Base-by-base conservation (phyloP, 2,797 vertebrate species). In the Acanthis flammea region DNA sequence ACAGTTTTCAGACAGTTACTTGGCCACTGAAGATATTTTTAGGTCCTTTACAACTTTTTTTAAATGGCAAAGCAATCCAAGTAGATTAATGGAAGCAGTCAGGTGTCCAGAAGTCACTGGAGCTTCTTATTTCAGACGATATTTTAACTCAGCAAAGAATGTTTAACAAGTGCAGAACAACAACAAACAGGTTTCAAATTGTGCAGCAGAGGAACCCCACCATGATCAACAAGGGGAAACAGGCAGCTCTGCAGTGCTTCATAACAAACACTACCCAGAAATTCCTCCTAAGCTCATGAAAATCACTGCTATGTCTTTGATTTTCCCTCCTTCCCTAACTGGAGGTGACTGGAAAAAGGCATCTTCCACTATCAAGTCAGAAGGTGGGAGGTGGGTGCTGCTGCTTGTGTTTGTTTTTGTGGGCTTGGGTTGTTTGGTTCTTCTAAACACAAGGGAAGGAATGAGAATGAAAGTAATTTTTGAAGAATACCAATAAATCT, bases 21-120 rank as follows among this genome's bases (percentile, higher is more conserved):
- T 92, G 91, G 85, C 73, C 87, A 95, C 75, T 88, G 82, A 94
- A 86, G 89, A 73, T 95, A 96, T 92, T 93, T 94, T 92, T 92
- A 95, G 91, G 22, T 41, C 45, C 92, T 93, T 93, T 82, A 75
- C 81, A 82, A 88, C 63, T 87, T 91, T 42, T 81, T 91, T 71
- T 37, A 78, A 86, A 93, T 83, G 88, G 74, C 86, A 92, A 92
- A 93, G 84, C 78, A 92, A 78, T 85, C 75, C 62, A 85, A 87
- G 67, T 74, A 96, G 67, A 91, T 79, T 86, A 86, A 93, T 75
- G 31, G 75, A 90, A 91, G 60, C 21, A 88, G 76, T 91, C 76
- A 78, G 55, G 87, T 86, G 66, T 81, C 54, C 89, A 92, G 54
- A 88, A 94, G 30, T 78, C 66, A 78, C 0, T 50, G 37, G 24